Evolutionary conservation across 2,113 vertebrate species (phyloP), one percentile per base, ranked within the genome.

Genomic region (Ceyx cyanopectus): DNA sequence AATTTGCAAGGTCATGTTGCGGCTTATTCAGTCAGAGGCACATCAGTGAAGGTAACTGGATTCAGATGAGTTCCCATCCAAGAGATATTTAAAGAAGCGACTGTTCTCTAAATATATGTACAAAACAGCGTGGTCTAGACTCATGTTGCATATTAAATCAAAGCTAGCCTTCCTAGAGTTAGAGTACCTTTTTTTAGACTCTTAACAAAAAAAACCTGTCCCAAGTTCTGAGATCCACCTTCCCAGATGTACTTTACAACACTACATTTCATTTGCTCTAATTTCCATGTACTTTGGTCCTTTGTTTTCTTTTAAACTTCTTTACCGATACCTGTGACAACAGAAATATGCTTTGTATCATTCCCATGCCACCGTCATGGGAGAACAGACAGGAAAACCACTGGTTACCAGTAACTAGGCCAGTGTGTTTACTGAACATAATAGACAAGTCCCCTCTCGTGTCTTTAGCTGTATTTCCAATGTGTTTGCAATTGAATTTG

Each of bases 1-100:
- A 94, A 79, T 89, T 85, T 91, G 89, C 81, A 92, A 76, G 78
- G 80, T 96, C 93, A 90, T 81, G 91, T 85, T 87, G 91, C 5
- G 1, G 60, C 72, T 87, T 82, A 81, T 94, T 85, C 88, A 94
- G 41, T 95, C 85, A 89, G 81, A 91, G 53, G 63, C 68, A 51
- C 50, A 75, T 85, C 84, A 90, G 43, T 93, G 91, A 94, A 84
- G 50, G 79, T 92, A 95, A 95, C 66, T 82, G 75, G 96, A 85
- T 87, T 91, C 93, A 96, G 87, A 93, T 60, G 85, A 82, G 54
- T 82, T 93, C 53, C 43, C 74, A 94, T 69, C 88, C 66, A 72
- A 70, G 70, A 61, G 58, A 63, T 51, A 93, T 88, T 88, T 61
- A 94, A 87, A 96, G 85, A 78, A 95, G 29, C 1, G 23, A 75